A percentile compares a stretch with the other conserved stretches of the same genome.
phyloP scores from a whole-genome alignment of 2,797 vertebrate genomes.

The Chelon auratus region DNA sequence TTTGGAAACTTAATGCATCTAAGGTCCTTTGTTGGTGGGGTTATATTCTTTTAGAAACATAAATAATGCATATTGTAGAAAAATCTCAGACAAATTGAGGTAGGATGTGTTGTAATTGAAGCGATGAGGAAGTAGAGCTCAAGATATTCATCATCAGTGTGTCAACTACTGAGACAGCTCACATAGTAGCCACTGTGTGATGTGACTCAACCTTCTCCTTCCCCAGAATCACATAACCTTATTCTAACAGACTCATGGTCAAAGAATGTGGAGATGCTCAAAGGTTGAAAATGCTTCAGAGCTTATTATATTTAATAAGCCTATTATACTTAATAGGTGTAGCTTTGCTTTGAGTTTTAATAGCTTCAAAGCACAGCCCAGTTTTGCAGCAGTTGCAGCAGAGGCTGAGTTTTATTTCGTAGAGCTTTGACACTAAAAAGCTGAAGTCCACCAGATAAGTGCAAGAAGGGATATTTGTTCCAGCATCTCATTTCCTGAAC shows the following conservation, averaged over 20 bases:
- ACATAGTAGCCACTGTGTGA: conserved; percentile 21
- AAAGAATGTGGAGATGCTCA: conserved; percentile 39
- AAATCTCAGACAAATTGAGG: conserved; percentile 8
- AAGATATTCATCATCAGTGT: conserved; percentile 26
- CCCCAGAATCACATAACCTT: conserved; percentile 9
- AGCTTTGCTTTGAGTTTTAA: background rate
- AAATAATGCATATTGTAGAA: no score
- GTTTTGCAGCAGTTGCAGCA: background rate
- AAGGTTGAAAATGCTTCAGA: conserved; percentile 32
- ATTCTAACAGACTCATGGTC: conserved; percentile 57
- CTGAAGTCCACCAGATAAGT: conserved; percentile 1
- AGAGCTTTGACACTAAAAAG: conserved; percentile 8
- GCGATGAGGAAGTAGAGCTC: conserved; percentile 32
- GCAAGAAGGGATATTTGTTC: conserved; percentile 29
- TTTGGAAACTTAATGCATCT: background rate
- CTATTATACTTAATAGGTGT: background rate
- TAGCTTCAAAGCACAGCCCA: conserved; percentile 13
- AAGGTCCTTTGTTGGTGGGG: background rate
- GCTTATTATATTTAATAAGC: conserved; percentile 5
- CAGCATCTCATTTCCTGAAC: conserved; percentile 45
- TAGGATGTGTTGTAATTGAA: background rate
- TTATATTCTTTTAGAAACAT: background rate
- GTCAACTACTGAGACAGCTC: conserved; percentile 46
- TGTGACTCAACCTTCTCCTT: conserved; percentile 30
- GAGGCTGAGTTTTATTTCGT: conserved; percentile 2